Evolutionary conservation across 2,113 vertebrate genomes (phyloP), one percentile per base, ranked within the genome.

Genomic region (Siniperca chuatsi): DNA sequence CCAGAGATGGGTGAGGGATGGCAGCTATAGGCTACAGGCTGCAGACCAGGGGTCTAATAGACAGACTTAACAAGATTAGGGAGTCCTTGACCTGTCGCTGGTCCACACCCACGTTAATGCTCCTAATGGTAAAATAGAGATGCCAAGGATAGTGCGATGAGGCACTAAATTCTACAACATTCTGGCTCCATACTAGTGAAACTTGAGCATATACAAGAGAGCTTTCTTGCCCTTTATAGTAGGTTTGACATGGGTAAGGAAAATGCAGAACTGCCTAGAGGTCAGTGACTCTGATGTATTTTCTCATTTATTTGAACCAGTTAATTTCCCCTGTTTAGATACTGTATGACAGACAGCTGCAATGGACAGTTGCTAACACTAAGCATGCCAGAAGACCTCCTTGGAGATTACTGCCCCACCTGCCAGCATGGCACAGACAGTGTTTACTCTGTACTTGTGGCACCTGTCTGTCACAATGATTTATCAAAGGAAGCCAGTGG

Each of bases 391-490:
- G 6, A 58, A 58, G 87, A 89, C 80, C 84, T 88, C 89, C 81
- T 33, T 23, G 21, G 48, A 78, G 75, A 83, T 82, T 81, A 54
- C 23, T 8, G 75, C 58, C 66, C 79, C 87, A 89, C 73, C 84
- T 90, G 86, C 75, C 73, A 35, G 16, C 70, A 58, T 1, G 11
- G 33, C 73, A 90, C 76, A 81, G 75, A 76, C 18, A 65, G 23
- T 35, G 66, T 90, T 90, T 88, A 70, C 69, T 77, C 70, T 82
- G 57, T 58, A 18, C 78, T 81, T 21, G 46, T 81, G 83, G 81
- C 91, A 91, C 86, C 84, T 89, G 87, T 64, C n/a, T 87, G 91
- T 89, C 85, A 89, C 55, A 71, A 12, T 83, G 80, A 83, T 83
- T 88, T 89, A 90, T 46, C 44, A 16, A 42, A 79, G 84, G 82